phyloP scores from a whole-genome alignment of 1,140 invertebrate genomes.

The Solenopsis invicta region DNA sequence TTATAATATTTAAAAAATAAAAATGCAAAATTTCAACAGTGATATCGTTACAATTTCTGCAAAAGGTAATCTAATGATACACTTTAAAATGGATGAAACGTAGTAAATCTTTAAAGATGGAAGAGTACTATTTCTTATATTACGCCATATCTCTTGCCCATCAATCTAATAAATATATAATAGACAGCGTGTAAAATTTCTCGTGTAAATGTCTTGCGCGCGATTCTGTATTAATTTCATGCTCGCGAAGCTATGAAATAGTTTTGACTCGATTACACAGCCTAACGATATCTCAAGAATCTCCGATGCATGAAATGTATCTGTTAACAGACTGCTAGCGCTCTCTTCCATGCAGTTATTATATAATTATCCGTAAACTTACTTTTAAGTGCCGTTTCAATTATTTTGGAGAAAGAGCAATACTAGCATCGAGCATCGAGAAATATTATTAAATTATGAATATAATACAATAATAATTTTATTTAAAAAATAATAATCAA shows the following conservation, averaged over 20 bases:
- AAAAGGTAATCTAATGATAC: background rate
- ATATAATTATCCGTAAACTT: background rate
- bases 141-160: background rate
- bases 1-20: no score
- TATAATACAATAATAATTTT: background rate
- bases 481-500: background rate
- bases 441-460: background rate
- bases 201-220: background rate
- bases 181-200: conserved; percentile 13
- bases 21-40: background rate
- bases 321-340: conserved; percentile 1
- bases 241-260: conserved; percentile 73
- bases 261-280: conserved; percentile 55
- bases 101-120: conserved; percentile 10
- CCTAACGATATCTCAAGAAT: conserved; percentile 70
- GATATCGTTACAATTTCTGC: background rate
- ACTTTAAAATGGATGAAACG: conserved; percentile 2
- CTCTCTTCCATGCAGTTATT: conserved; percentile 4
- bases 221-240: conserved; percentile 75
- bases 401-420: background rate
- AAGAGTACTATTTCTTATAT: background rate
- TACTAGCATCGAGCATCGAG: background rate
- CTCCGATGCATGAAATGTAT: conserved; percentile 66
- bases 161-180: conserved; percentile 23
- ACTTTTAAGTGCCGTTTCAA: conserved; percentile 23